Evolutionary conservation across 92 coral and sea anemone genomes (phyloP).

Genomic region (Phenganax marumi): DNA sequence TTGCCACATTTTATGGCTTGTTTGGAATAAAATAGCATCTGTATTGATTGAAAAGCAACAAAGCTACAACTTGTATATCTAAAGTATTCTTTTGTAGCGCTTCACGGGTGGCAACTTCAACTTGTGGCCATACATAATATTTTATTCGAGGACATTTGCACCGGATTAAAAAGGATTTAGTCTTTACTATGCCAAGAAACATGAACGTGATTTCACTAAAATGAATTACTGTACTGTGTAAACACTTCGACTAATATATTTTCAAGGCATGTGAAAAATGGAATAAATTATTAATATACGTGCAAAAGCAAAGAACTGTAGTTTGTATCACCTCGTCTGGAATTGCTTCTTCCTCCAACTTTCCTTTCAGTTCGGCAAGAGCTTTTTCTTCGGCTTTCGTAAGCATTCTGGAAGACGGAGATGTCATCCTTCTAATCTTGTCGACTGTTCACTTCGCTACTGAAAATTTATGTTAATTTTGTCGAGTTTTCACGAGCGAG

Average conservation of each 20-base stretch:
- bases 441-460: not conserved
- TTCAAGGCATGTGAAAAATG: not conserved
- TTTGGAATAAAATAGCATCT: no score
- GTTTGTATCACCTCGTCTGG: constrained; percentile 73
- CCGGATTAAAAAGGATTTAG: no score
- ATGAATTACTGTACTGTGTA: no score
- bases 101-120: no score
- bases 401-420: constrained; percentile 65
- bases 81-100: no score
- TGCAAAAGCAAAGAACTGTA: not conserved
- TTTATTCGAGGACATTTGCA: no score
- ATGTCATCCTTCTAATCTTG: constrained; percentile 43
- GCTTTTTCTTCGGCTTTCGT: constrained; percentile 67
- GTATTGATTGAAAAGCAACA: no score
- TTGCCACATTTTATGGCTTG: no score
- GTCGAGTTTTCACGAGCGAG: not conserved
- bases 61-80: no score
- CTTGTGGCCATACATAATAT: no score
- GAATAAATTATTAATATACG: not conserved
- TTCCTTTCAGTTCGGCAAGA: constrained; percentile 62
- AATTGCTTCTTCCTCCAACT: constrained; percentile 62
- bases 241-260: not conserved
- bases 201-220: no score
- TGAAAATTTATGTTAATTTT: not conserved
- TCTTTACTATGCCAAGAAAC: no score